Base-by-base conservation (phyloP, 2,888 invertebrate species). In the Sphecodes monilicornis region DNA sequence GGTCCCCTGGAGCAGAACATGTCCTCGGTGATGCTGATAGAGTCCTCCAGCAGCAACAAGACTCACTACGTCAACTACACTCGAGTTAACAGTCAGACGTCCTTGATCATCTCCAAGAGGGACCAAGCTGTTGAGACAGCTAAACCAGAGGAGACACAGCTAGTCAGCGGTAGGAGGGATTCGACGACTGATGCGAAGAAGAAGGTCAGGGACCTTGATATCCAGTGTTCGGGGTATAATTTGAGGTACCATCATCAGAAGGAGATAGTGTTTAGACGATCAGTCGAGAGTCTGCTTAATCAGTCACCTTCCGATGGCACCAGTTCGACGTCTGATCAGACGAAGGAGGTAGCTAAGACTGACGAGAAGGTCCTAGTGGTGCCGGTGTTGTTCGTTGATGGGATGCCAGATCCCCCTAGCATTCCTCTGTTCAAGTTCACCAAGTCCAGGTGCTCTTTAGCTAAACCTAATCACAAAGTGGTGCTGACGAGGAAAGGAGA, bases 361-460 rank as follows among this genome's bases (percentile, higher is more conserved):
- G 71, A 70, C 2, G 90, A 91, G 26, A 91, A 86, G 68, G 85
- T 91, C 41, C 79, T 86, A 18, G 88, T 91, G 1, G 91, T 92
- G 0, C 92, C 92, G 13, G 84, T 91, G 0, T 41, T 89, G 32
- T 89, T 89, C 73, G 86, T 88, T 13, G 78, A 88, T 0, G 87
- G 84, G 13, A 81, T 89, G 18, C 86, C 91, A 1, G 84, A 89
- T n/a, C 57, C 86, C 0, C 66, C 84, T 0, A 80, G 76, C 75
- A 10, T 54, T 36, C 66, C 85, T 0, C 11, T 85, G 8, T 71
- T 90, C 41, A 54, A 74, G 0, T 80, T 90, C 26, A 32, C 71
- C 1, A 76, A 68, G 3, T 69, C 88, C 0, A 80, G 5, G 0
- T 39, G 26, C 11, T 71, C 50, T 18, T 8, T 13, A 0, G 39